These are phyloP conservation scores for Ochropleura plecta DNA, from an alignment of 2,888 invertebrate species.

Conservation along the genomic window DNA sequence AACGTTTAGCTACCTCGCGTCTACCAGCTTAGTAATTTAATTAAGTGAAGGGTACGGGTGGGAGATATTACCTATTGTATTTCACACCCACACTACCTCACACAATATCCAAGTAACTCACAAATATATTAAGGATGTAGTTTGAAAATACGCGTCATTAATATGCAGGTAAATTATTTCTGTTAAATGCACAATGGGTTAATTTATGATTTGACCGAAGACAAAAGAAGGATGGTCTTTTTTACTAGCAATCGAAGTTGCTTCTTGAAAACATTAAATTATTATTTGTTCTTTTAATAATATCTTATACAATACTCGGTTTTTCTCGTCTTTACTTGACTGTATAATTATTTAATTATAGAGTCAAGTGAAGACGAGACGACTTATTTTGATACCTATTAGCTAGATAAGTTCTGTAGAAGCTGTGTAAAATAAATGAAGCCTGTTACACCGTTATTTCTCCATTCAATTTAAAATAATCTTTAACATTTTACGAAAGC, in stretches of 20 bases:
- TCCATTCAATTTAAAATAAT: constrained; percentile 66
- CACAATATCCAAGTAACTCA: constrained; percentile 23
- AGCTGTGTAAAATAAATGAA: constrained; percentile 43
- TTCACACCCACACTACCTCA: constrained; percentile 45
- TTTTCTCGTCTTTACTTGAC: constrained; percentile 19
- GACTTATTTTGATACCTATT: too few species aligned
- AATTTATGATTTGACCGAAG: constrained; percentile 20
- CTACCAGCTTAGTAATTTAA: constrained; percentile 62
- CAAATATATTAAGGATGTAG: constrained; percentile 54
- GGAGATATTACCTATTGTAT: constrained; percentile 52
- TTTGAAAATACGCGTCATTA: constrained; percentile 49
- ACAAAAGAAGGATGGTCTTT: constrained; percentile 23
- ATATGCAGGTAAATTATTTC: constrained; percentile 23
- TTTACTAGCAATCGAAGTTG: neutral
- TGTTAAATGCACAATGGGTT: constrained; percentile 32
- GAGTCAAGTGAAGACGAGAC: too few species aligned
- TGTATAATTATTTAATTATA: neutral
- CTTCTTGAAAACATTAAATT: constrained; percentile 2
- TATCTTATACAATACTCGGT: neutral
- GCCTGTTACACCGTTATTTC: constrained; percentile 46
- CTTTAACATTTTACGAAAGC: constrained; percentile 71
- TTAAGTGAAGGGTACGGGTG: constrained; percentile 61
- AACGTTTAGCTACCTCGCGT: constrained; percentile 56
- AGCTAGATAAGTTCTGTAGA: constrained; percentile 1
- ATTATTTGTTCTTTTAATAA: constrained; percentile 5